A percentile compares a stretch with the other conserved stretches of the same genome.
These are phyloP conservation scores for Pardalotus punctatus DNA, from an alignment of 2,113 vertebrate genomes.

Conservation along the genomic window DNA sequence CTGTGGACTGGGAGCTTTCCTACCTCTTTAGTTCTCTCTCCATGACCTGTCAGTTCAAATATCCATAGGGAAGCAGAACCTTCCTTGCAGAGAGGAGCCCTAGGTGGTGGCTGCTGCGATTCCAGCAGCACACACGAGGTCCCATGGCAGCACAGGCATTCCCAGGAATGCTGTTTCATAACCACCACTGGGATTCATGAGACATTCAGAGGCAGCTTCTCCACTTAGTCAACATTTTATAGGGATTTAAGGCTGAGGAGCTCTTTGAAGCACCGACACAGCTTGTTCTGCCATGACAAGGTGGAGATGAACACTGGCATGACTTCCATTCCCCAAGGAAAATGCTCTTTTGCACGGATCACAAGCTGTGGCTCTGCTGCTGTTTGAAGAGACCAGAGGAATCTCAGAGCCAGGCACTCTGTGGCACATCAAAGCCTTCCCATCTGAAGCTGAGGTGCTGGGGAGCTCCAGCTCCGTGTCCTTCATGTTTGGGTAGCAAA, in stretches of 20 bases:
- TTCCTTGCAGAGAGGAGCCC: background rate
- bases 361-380: background rate
- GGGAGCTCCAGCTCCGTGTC: background rate
- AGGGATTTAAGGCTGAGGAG: background rate
- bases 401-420: background rate
- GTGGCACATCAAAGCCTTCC: background rate
- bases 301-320: rapidly evolving
- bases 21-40: background rate
- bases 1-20: background rate
- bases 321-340: constrained; percentile 9
- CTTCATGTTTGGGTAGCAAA: background rate
- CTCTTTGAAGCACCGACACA: background rate
- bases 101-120: rapidly evolving
- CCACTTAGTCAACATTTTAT: background rate
- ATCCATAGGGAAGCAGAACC: rapidly evolving
- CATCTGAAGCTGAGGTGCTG: background rate
- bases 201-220: background rate
- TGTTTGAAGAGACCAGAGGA: background rate
- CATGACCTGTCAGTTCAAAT: rapidly evolving
- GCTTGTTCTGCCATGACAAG: background rate
- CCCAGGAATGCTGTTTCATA: background rate
- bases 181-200: background rate
- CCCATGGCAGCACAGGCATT: rapidly evolving
- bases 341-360: background rate
- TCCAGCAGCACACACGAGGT: rapidly evolving